A percentile compares a stretch with the other conserved stretches of the same genome.
These are phyloP conservation scores for Chloropsis hardwickii DNA, from an alignment of 2,113 vertebrate species.

Conservation along the genomic window DNA sequence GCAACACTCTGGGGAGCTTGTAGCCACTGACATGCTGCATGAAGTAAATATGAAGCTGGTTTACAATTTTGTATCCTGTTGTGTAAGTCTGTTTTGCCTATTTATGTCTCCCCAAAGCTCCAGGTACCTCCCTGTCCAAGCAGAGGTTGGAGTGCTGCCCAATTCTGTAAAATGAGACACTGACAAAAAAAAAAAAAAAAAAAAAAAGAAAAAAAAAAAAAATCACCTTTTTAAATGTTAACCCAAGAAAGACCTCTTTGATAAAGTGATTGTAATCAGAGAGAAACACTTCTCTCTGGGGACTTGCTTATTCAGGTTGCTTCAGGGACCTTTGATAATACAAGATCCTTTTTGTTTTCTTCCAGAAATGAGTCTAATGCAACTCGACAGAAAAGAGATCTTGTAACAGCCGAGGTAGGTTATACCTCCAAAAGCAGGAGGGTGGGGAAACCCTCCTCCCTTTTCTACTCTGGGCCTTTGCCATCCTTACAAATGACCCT, in stretches of 20 bases:
- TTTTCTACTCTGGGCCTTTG: conserved; percentile 70
- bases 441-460: conserved; percentile 29
- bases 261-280: conserved; percentile 76
- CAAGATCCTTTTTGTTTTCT: conserved; percentile 85
- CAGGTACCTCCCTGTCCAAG: conserved; percentile 51
- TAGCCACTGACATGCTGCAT: background rate
- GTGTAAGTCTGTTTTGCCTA: conserved; percentile 24
- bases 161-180: conserved; percentile 68
- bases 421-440: conserved; percentile 82
- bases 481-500: conserved; percentile 70
- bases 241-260: conserved; percentile 80
- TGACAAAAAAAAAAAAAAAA: background rate
- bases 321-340: conserved; percentile 76
- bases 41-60: background rate
- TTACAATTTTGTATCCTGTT: background rate
- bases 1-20: background rate
- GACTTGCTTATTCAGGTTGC: conserved; percentile 76
- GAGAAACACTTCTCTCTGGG: conserved; percentile 71
- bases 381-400: conserved; percentile 95
- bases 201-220: background rate
- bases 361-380: conserved; percentile 91
- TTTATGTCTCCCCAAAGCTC: background rate
- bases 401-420: conserved; percentile 94
- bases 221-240: conserved; percentile 67
- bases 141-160: conserved; percentile 16